Base-by-base conservation (phyloP, 1,140 invertebrate species). In the Bombus fervidus region DNA sequence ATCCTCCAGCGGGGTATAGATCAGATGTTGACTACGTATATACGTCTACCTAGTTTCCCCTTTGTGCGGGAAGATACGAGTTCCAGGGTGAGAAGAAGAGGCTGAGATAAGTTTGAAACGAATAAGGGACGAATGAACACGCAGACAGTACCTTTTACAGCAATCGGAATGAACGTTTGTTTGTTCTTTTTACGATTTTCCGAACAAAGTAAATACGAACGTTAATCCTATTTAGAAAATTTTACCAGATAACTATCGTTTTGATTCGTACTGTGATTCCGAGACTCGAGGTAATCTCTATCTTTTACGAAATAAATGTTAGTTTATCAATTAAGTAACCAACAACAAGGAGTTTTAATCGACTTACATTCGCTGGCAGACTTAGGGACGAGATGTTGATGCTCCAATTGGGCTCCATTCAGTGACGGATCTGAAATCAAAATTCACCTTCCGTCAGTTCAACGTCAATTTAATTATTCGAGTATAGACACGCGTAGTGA, bases 321-420 rank as follows among this genome's bases (percentile, higher is more conserved):
- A 6, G 1, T 22, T 18, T 53, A 18, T 53, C 47, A 6, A 53
- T 53, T 4, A 18, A 31, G 22, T 3, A 31, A n/a, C 1, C 25
- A 78, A 31, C 0, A 31, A 43, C 12, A 18, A 8, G 15, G 43
- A 43, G 12, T 22, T 64, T 47, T 25, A 43, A 41, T 77, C 18
- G 41, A 78, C 91, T 92, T 80, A 92, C 90, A 90, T 41, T 84
- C 68, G 68, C 53, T 88, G 15, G 69, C 73, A 37, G 87, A 80
- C 69, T 69, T 72, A 13, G 87, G 64, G 4, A 89, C 87, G n/a
- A 92, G 76, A 83, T 87, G 90, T 66, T 92, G 79, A 77, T 87
- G 90, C 39, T 92, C 90, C 86, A 92, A 66, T 39, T 92, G 91
- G 28, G 87, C 90, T 9, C 89, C 91, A 68, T 92, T 91, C 37